Conservation (phyloP, 2,888 invertebrate species). For the Ichneumoninae sp. region DNA sequence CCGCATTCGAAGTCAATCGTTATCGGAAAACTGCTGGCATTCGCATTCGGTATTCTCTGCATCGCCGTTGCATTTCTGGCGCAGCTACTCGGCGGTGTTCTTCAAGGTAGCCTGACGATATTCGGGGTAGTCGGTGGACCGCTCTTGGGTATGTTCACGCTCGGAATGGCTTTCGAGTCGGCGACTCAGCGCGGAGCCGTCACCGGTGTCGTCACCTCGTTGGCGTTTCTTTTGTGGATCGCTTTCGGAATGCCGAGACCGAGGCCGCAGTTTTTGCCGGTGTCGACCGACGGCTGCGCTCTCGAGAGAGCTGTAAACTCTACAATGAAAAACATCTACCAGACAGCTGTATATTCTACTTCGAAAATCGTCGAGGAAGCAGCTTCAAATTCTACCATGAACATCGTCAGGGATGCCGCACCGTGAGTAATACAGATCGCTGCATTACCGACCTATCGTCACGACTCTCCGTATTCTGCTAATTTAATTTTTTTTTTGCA, state of each 20-base stretch:
- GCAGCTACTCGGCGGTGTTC: conserved; percentile 92
- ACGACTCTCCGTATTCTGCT: neutral
- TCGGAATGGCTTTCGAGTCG: conserved; percentile 92
- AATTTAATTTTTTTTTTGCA: conserved; percentile 47
- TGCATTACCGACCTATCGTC: neutral
- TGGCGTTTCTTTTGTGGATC: conserved; percentile 91
- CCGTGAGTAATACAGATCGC: neutral
- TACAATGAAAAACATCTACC: neutral
- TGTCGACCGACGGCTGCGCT: conserved; percentile 87
- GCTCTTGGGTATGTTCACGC: conserved; percentile 92
- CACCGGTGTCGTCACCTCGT: conserved; percentile 87
- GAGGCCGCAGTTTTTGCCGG: conserved; percentile 85
- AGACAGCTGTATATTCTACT: neutral
- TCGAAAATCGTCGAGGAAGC: conserved; percentile 10
- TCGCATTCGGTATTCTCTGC: conserved; percentile 90
- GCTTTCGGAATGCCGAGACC: conserved; percentile 93
- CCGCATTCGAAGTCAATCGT: conserved; percentile 69
- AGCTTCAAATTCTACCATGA: conserved; percentile 6
- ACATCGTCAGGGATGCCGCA: neutral
- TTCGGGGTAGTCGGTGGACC: conserved; percentile 96
- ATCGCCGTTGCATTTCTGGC: conserved; percentile 93
- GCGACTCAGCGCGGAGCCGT: conserved; percentile 91
- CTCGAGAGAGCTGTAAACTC: conserved; percentile 17
- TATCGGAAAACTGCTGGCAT: conserved; percentile 87
- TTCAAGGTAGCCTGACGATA: conserved; percentile 94